Evolutionary conservation across 2,888 invertebrate species (phyloP).

Genomic region (Allacma fusca): DNA sequence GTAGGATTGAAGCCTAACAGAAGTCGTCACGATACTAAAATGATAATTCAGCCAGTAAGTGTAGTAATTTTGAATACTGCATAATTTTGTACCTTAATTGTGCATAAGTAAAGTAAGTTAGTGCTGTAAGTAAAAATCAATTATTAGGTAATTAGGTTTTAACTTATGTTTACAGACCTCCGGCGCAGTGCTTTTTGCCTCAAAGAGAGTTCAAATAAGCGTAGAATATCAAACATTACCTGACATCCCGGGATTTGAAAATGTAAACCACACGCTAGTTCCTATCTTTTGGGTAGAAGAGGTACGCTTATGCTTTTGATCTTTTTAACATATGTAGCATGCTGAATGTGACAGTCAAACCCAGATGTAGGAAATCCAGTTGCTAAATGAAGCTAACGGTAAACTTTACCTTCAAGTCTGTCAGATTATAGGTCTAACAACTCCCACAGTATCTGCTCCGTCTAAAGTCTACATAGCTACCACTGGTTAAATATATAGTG

Average conservation of each 20-base stretch:
- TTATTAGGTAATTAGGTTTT: too few species aligned
- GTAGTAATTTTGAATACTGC: neutral
- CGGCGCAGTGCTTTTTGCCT: conserved; percentile 52
- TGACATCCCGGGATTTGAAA: conserved; percentile 7
- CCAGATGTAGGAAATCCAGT: too few species aligned
- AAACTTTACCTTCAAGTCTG: too few species aligned
- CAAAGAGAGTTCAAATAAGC: conserved; percentile 55
- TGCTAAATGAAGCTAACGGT: too few species aligned
- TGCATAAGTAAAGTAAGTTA: too few species aligned
- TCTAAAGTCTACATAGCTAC: too few species aligned
- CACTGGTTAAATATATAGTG: too few species aligned
- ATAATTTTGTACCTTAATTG: neutral
- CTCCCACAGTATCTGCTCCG: too few species aligned
- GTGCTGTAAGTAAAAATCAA: too few species aligned
- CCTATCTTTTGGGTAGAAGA: conserved; percentile 58
- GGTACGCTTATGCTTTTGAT: conserved; percentile 45
- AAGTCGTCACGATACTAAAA: conserved; percentile 23
- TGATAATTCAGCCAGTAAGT: conserved; percentile 39
- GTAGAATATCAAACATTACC: conserved; percentile 48
- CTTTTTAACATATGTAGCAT: too few species aligned
- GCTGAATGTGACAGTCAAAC: too few species aligned
- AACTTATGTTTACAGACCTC: conserved; percentile 45
- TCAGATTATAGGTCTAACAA: too few species aligned
- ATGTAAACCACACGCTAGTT: conserved; percentile 47
- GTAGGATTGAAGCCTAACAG: conserved; percentile 31